Percentiles rank a stretch among this genome's conserved stretches.
These are phyloP conservation scores for Meloidogyne floridensis DNA, from an alignment of 1,140 invertebrate species.

Conservation along the genomic window DNA sequence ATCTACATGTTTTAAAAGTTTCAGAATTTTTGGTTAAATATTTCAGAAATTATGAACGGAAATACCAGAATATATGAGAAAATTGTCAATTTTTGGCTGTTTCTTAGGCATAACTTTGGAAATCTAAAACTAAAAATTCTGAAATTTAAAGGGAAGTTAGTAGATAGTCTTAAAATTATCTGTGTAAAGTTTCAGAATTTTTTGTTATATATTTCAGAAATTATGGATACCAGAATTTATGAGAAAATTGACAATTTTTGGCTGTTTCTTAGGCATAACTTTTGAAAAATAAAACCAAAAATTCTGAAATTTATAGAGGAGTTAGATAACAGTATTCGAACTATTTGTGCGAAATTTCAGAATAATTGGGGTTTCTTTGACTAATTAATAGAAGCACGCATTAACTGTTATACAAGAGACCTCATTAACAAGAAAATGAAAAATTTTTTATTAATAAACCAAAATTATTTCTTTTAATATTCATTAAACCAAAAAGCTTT, in stretches of 20 bases:
- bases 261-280: not conserved
- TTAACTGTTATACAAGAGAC: not conserved
- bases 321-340: not conserved
- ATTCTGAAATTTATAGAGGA: not conserved
- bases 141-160: not conserved
- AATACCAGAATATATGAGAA: not conserved
- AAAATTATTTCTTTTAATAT: not conserved
- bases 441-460: too few species aligned
- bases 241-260: not conserved
- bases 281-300: not conserved
- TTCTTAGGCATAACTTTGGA: not conserved
- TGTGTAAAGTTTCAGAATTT: not conserved
- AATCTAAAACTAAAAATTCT: not conserved
- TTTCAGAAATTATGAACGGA: not conserved
- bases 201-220: not conserved
- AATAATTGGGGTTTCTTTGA: not conserved
- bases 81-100: not conserved
- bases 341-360: not conserved
- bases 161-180: not conserved
- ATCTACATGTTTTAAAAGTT: not conserved
- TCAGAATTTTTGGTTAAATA: not conserved
- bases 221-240: not conserved
- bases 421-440: too few species aligned
- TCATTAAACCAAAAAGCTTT: not conserved
- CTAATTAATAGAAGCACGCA: not conserved